Percentiles rank a stretch among this genome's conserved stretches.
Evolutionary conservation across 2,113 vertebrate species (phyloP).

Genomic region (Cyphomyrus discorhynchus): DNA sequence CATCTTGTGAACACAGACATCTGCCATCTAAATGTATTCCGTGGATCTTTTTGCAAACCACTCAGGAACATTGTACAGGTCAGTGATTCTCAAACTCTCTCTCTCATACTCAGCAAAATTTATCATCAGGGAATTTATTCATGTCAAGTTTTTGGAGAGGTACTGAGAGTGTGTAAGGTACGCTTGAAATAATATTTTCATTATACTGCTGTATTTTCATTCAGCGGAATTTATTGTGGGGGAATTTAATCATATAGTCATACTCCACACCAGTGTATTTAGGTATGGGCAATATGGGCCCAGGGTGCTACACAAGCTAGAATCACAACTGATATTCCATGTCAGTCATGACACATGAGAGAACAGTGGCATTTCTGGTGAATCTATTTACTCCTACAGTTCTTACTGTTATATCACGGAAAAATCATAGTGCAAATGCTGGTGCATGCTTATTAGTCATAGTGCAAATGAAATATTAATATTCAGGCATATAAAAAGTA

Average conservation of each 20-base stretch:
- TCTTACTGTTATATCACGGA: background rate
- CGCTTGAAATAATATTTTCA: background rate
- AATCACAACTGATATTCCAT: background rate
- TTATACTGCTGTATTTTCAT: background rate
- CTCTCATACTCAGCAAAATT: background rate
- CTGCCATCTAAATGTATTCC: background rate
- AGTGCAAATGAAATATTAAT: background rate
- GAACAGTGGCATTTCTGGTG: background rate
- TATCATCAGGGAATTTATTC: background rate
- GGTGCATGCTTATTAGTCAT: background rate
- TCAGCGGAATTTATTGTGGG: background rate
- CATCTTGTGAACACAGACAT: background rate
- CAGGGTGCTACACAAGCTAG: background rate
- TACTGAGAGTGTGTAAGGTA: background rate
- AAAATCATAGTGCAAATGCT: background rate
- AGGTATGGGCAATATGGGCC: background rate
- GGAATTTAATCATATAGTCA: background rate
- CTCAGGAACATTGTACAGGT: background rate
- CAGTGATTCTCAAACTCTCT: background rate
- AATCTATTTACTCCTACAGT: background rate
- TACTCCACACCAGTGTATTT: background rate
- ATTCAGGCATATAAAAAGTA: background rate
- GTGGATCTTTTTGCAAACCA: background rate
- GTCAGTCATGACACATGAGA: background rate
- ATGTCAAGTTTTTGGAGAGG: background rate